Evolutionary conservation across 2,888 invertebrate species (phyloP), one percentile per base, ranked within the genome.

Genomic region (Baronia brevicornis): DNA sequence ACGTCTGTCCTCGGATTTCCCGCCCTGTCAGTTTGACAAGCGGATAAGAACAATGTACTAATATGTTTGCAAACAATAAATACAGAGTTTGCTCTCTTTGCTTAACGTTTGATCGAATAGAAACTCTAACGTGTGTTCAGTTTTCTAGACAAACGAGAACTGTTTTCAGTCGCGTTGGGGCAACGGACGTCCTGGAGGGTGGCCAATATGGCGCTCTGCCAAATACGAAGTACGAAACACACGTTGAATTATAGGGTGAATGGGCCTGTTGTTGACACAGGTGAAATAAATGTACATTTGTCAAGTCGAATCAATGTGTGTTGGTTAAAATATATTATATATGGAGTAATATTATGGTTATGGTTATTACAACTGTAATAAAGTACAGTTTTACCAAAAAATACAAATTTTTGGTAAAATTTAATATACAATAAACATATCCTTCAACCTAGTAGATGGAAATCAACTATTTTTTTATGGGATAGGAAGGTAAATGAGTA

Each of bases 201-300:
- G 31, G 70, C 84, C 84, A 85, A 80, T 12, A 64, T 87, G 87
- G 87, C 74, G 12, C 1, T 1, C 0, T 48, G 85, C 87, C 87
- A 87, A 87, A 66, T 78, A 86, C 86, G 86, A 77, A 87, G 75
- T 73, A 55, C 59, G 48, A 30, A 33, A 24, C 25, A 39, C 51
- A 53, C 58, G 57, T 38, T 47, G 55, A 44, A 36, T 38, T 33
- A 15, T 49, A 51, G 54, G 70, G 73, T 62, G 34, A 38, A 30
- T 4, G 36, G 11, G 15, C n/a, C 27, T 1, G 7, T 38, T 39
- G 29, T 38, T 40, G 51, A 47, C 30, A 24, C 21, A 33, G 17
- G 21, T 28, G 18, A 24, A 5, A 28, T 7, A 14, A 1, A 7
- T 5, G 18, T 3, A 21, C 14, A 6, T 14, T 12, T 19, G 9